Conservation (phyloP, 2,797 vertebrate genomes). For the Lindbergichthys nudifrons region DNA sequence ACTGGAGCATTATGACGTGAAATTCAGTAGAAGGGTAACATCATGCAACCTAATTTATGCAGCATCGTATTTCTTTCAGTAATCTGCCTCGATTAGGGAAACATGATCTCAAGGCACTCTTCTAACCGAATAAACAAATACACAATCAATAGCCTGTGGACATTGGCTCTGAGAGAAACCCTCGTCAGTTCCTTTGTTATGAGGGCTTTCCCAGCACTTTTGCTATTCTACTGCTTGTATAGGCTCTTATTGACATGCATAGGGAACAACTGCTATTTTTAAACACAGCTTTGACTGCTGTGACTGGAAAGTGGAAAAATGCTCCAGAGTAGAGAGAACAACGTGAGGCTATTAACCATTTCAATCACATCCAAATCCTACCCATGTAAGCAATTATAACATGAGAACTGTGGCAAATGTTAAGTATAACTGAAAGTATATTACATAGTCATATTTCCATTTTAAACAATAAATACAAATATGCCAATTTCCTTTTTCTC, state of each 20-base stretch:
- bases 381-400: neutral
- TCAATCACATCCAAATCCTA: constrained; percentile 2
- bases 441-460: neutral
- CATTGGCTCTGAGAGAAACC: constrained; percentile 37
- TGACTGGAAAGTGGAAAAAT: constrained; percentile 32
- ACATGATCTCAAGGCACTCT: constrained; percentile 71
- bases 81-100: constrained; percentile 77
- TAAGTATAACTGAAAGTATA: neutral
- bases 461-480: neutral
- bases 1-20: constrained; percentile 79
- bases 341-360: neutral
- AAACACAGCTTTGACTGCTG: constrained; percentile 42
- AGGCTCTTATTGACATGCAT: constrained; percentile 55
- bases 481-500: constrained; percentile 4
- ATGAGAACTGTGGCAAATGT: neutral
- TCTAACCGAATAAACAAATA: constrained; percentile 79
- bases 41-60: constrained; percentile 75
- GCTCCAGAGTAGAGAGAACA: neutral
- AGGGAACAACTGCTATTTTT: constrained; percentile 59
- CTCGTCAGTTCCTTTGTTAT: constrained; percentile 35
- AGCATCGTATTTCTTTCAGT: constrained; percentile 81
- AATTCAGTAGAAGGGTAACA: constrained; percentile 75
- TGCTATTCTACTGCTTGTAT: constrained; percentile 38
- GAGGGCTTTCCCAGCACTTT: constrained; percentile 65
- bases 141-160: constrained; percentile 67